Conservation (phyloP, 2,113 vertebrate genomes). For the Coturnix japonica region DNA sequence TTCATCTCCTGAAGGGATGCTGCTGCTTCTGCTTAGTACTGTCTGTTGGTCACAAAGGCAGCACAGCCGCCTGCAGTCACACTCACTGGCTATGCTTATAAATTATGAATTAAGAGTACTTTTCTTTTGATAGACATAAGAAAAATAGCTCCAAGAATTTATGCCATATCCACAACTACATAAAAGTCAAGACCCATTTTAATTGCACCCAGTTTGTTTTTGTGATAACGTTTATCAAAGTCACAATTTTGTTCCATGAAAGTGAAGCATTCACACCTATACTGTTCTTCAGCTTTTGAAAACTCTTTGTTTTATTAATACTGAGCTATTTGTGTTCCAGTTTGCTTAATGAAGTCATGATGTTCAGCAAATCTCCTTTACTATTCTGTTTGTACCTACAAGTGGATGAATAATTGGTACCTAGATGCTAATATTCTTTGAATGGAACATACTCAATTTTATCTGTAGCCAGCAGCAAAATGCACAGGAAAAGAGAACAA, state of each 20-base stretch:
- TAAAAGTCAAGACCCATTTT: neutral
- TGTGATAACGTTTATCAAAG: neutral
- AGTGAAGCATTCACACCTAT: neutral
- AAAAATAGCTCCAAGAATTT: conserved; percentile 5
- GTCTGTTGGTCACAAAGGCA: neutral
- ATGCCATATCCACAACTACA: neutral
- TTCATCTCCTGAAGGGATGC: neutral
- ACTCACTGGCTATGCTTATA: neutral
- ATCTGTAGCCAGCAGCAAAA: conserved; percentile 23
- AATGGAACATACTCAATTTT: conserved; percentile 9
- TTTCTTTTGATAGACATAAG: conserved; percentile 14
- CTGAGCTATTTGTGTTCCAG: neutral
- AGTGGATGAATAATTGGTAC: neutral
- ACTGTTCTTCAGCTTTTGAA: neutral
- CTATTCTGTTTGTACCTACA: neutral
- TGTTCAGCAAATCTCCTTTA: neutral
- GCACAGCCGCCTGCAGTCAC: neutral
- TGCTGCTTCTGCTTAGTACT: neutral
- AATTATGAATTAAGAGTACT: conserved; percentile 20
- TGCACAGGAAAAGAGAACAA: neutral
- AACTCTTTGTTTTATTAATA: neutral
- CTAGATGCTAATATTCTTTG: conserved; percentile 22
- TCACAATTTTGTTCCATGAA: neutral
- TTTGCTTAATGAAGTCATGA: conserved; percentile 34
- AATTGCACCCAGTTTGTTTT: neutral